Conservation (phyloP, 2,888 invertebrate species). For the Pseudolycoriella hygida region DNA sequence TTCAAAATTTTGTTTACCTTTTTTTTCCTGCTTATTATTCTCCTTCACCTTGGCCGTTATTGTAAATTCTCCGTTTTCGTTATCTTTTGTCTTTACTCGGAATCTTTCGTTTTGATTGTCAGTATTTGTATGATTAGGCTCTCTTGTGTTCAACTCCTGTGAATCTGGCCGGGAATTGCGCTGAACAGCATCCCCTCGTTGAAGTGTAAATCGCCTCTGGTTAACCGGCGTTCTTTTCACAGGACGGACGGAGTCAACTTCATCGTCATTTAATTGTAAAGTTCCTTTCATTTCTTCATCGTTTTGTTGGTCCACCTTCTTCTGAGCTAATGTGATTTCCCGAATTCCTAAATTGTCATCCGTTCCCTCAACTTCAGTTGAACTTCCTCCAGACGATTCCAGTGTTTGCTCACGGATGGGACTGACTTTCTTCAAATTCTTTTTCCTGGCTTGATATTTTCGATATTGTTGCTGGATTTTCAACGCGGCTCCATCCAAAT, state of each 20-base stretch:
- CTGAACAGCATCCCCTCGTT: slow-evolving; percentile 25
- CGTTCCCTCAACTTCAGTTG: slow-evolving; percentile 6
- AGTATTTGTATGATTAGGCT: too few species aligned
- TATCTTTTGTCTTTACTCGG: too few species aligned
- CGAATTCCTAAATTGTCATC: slow-evolving; percentile 9
- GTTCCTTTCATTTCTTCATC: not conserved
- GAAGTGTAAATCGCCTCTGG: slow-evolving; percentile 22
- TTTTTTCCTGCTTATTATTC: too few species aligned
- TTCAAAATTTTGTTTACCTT: too few species aligned
- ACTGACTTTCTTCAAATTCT: slow-evolving; percentile 6
- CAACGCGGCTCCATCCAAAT: slow-evolving; percentile 8
- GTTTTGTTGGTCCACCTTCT: not conserved
- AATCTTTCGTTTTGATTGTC: too few species aligned
- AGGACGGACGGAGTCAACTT: slow-evolving; percentile 14
- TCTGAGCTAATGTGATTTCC: slow-evolving; percentile 11
- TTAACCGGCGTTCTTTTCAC: too few species aligned
- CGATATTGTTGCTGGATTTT: slow-evolving; percentile 12
- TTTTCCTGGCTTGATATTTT: slow-evolving; percentile 14
- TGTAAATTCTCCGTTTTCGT: too few species aligned
- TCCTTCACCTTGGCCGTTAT: too few species aligned
- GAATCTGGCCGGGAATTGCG: slow-evolving; percentile 23
- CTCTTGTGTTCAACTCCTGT: too few species aligned
- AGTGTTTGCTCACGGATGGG: slow-evolving; percentile 3
- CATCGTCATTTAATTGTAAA: slow-evolving; percentile 8
- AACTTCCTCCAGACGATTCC: slow-evolving; percentile 1